Base-by-base conservation (phyloP, 1,140 invertebrate genomes). In the Apis dorsata region DNA sequence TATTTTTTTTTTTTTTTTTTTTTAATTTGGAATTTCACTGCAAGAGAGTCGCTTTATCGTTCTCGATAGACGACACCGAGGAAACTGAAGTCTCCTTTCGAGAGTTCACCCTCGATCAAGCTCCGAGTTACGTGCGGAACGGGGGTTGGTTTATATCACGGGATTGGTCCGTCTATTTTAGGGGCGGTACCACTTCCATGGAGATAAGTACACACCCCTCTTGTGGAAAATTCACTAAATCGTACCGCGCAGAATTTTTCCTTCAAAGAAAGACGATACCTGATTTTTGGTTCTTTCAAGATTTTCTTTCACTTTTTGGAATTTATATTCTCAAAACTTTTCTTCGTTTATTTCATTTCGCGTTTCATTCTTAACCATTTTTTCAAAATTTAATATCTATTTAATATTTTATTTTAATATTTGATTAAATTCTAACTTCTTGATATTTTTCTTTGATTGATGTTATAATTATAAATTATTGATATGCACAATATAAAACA, bases 161-260 rank as follows among this genome's bases (percentile, higher is more conserved):
- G 13, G 79, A 82, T 63, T 71, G 73, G 83, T 59, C 68, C 55
- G 21, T 17, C 55, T 49, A 12, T 62, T 57, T 73, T 59, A 51
- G 68, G 70, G 84, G 84, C 83, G 83, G 62, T 55, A 17, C 83
- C 72, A 72, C 65, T 10, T 59, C 72, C 79, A 71, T 73, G 79
- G 70, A 81, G 83, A 71, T 82, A 74, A 69, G 83, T 76, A 77
- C 81, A 83, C 84, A 85, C 81, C 81, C 84, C 84, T 83, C 69
- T 85, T 77, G 78, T 82, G 83, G 83, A 85, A 85, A 85, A 81
- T 85, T 77, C 84, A 63, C 81, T 83, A 85, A 85, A 85, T 85
- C 81, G 62, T 80, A 78, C 51, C 60, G 83, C 79, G 83, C 66
- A 75, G 80, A 76, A 69, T 77, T 69, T 70, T 74, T 53, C 65